Percentiles rank a stretch among this genome's conserved stretches.
phyloP scores from a whole-genome alignment of 2,888 invertebrate species.

The Oasisia sp. region DNA sequence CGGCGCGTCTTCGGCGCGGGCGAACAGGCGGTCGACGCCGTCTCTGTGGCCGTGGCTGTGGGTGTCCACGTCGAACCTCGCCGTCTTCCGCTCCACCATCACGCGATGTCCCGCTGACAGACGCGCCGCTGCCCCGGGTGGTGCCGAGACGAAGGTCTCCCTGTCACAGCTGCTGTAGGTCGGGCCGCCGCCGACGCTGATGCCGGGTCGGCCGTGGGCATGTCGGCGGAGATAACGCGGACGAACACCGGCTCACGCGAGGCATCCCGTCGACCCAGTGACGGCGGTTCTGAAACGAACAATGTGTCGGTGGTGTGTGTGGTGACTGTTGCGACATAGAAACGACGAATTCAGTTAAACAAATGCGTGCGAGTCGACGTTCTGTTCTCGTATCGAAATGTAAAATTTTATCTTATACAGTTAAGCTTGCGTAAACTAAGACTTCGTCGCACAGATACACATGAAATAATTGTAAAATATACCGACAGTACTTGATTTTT shows the following conservation, averaged over 20 bases:
- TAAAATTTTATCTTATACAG: background rate
- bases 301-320: background rate
- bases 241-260: background rate
- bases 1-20: background rate
- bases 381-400: background rate
- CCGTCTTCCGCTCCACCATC: background rate
- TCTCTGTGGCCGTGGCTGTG: background rate
- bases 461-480: background rate
- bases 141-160: background rate
- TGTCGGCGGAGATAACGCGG: background rate
- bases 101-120: background rate
- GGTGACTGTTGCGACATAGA: background rate
- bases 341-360: too few species aligned
- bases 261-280: background rate
- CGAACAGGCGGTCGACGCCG: background rate
- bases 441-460: background rate
- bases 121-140: background rate
- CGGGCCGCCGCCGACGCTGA: background rate
- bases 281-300: background rate
- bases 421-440: background rate
- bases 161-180: background rate
- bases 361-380: background rate
- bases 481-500: too few species aligned
- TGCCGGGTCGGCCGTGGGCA: background rate
- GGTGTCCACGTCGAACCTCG: background rate